Evolutionary conservation across 2,797 vertebrate species (phyloP), one percentile per base, ranked within the genome.

Genomic region (Pipistrellus kuhlii): DNA sequence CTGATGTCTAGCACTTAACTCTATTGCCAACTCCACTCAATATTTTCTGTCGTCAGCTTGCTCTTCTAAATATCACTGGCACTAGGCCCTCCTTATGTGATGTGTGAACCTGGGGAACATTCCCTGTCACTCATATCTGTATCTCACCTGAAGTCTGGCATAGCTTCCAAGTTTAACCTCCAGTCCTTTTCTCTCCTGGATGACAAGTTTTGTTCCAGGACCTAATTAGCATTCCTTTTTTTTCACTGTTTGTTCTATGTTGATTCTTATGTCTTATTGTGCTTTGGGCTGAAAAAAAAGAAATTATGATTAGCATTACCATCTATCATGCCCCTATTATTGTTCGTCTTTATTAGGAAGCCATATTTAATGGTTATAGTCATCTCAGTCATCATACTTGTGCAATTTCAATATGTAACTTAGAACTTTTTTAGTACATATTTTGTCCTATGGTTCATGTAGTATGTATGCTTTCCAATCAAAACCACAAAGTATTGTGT

Each of bases 401-500:
- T 81, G 9, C 11, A 78, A 55, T 4, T 44, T 75, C 71, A 68
- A 12, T 77, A 48, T 59, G 11, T 23, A 57, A 51, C 78, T 44
- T 85, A 75, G 13, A 14, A 59, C 0, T 9, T 76, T 76, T 93
- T 86, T 66, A 66, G 12, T 32, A n/a, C 10, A 11, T 73, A 55
- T 35, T 46, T 82, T 80, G 2, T 62, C 15, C 15, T 93, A 14
- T 78, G 11, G 0, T 27, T 92, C 62, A 81, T 48, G 6, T 44
- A n/a, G 51, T 64, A 10, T 53, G 21, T 69, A n/a, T 68, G 64
- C 83, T 91, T 93, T 32, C 6, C 3, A 59, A 55, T 78, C 27
- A 78, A 95, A 94, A 91, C 55, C 55, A 84, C 27, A 91, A 62
- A 72, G 3, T 81, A 27, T 85, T 88, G 20, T 85, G 48, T 27